Evolutionary conservation across 2,113 vertebrate genomes (phyloP).

Genomic region (Odontophorus gujanensis): DNA sequence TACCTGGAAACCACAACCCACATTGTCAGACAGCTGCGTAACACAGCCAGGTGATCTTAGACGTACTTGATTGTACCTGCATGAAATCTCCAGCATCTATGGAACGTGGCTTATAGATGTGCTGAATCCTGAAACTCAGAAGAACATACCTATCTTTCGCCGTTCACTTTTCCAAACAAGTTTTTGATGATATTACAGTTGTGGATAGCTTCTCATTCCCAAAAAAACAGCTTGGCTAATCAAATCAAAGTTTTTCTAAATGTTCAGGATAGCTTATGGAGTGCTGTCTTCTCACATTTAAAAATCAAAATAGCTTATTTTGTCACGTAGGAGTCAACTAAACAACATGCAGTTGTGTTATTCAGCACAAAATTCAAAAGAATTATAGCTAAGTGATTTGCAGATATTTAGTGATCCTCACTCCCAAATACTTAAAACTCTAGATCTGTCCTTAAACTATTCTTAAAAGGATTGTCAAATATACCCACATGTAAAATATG

Average conservation of each 20-base stretch:
- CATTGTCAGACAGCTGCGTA: slow-evolving; percentile 53
- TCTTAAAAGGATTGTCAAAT: slow-evolving; percentile 66
- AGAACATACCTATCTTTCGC: background rate
- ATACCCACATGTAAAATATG: slow-evolving; percentile 62
- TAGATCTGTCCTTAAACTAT: slow-evolving; percentile 58
- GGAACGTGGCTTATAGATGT: slow-evolving; percentile 11
- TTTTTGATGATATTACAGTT: background rate
- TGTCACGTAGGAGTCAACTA: slow-evolving; percentile 1
- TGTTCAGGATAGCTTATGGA: slow-evolving; percentile 1
- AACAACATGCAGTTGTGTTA: background rate
- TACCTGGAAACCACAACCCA: slow-evolving; percentile 22
- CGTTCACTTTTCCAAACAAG: background rate
- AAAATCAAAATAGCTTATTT: slow-evolving; percentile 53
- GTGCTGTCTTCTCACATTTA: background rate
- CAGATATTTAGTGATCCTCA: slow-evolving; percentile 44
- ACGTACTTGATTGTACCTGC: slow-evolving; percentile 35
- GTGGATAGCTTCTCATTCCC: background rate
- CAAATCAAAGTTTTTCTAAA: slow-evolving; percentile 1
- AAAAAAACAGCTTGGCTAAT: background rate
- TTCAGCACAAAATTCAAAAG: slow-evolving; percentile 13
- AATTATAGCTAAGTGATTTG: slow-evolving; percentile 46
- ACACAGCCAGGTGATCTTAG: background rate
- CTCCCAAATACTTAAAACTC: slow-evolving; percentile 41
- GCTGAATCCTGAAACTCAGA: background rate
- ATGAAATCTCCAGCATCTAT: background rate